Percentiles rank a stretch among this genome's conserved stretches.
phyloP scores from a whole-genome alignment of 2,888 invertebrate species.

The Pterostichus madidus region DNA sequence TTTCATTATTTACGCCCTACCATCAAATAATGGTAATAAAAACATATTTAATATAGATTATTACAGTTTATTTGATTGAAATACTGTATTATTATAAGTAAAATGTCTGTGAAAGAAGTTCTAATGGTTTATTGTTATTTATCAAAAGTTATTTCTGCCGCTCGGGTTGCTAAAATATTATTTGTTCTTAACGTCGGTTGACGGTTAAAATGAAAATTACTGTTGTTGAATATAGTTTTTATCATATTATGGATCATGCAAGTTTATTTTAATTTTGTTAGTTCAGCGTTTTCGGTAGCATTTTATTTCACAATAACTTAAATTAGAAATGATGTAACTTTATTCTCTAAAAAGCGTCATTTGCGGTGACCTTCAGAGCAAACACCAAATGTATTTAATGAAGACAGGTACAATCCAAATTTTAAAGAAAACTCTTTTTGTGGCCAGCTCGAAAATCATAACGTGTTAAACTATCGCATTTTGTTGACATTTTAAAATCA shows the following conservation, averaged over 20 bases:
- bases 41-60: not conserved
- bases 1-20: not conserved
- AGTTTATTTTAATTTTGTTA: slow-evolving; percentile 34
- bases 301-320: slow-evolving; percentile 24
- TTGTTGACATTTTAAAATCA: too few relatives aligned
- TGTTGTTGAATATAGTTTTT: slow-evolving; percentile 26
- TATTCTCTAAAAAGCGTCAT: slow-evolving; percentile 38
- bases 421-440: slow-evolving; percentile 22
- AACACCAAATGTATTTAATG: slow-evolving; percentile 20
- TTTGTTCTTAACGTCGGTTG: slow-evolving; percentile 36
- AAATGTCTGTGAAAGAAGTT: not conserved
- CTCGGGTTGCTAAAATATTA: slow-evolving; percentile 39
- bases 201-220: slow-evolving; percentile 39
- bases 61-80: too few relatives aligned
- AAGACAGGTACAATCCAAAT: slow-evolving; percentile 42
- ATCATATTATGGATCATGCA: slow-evolving; percentile 41
- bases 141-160: slow-evolving; percentile 16
- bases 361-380: slow-evolving; percentile 7
- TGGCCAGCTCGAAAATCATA: too few relatives aligned
- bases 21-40: not conserved
- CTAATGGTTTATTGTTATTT: slow-evolving; percentile 27
- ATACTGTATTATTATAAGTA: not conserved
- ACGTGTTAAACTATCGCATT: too few relatives aligned
- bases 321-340: slow-evolving; percentile 43
- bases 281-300: slow-evolving; percentile 7